Conservation (phyloP, 2,888 invertebrate genomes). For the Xestoiulus laeticollis region DNA sequence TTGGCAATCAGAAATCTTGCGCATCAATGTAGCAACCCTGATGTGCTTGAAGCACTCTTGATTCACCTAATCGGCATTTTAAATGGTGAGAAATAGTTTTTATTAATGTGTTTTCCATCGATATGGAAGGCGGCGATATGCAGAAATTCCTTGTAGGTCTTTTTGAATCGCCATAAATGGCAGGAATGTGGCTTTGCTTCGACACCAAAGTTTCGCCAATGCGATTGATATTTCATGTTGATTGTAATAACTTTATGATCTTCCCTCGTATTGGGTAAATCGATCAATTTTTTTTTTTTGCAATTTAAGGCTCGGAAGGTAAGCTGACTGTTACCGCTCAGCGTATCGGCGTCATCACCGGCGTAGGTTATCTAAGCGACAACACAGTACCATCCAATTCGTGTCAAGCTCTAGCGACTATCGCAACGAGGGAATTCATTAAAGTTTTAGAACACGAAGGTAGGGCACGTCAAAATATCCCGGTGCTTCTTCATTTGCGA, state of each 20-base stretch:
- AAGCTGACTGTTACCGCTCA: slow-evolving; percentile 89
- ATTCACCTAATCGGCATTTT: slow-evolving; percentile 77
- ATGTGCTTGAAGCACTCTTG: slow-evolving; percentile 75
- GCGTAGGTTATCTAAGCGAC: slow-evolving; percentile 77
- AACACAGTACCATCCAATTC: slow-evolving; percentile 73
- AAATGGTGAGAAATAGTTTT: slow-evolving; percentile 68
- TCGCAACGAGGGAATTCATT: slow-evolving; percentile 74
- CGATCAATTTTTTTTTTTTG: neutral
- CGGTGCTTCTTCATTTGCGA: neutral
- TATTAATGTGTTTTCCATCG: too few species aligned
- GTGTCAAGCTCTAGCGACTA: slow-evolving; percentile 70
- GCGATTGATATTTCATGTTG: too few species aligned
- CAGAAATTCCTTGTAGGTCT: too few species aligned
- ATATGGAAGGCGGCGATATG: too few species aligned
- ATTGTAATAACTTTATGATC: neutral
- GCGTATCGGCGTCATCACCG: slow-evolving; percentile 82
- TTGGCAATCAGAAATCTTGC: slow-evolving; percentile 77
- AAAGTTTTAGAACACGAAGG: slow-evolving; percentile 83
- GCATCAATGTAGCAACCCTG: slow-evolving; percentile 74
- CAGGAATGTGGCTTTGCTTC: neutral
- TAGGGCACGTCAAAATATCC: slow-evolving; percentile 56
- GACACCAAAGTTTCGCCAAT: too few species aligned
- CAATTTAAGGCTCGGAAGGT: slow-evolving; percentile 75
- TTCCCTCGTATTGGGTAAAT: neutral
- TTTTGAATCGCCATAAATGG: neutral